Base-by-base conservation (phyloP, 2,888 invertebrate genomes). In the Salpingus planirostris region DNA sequence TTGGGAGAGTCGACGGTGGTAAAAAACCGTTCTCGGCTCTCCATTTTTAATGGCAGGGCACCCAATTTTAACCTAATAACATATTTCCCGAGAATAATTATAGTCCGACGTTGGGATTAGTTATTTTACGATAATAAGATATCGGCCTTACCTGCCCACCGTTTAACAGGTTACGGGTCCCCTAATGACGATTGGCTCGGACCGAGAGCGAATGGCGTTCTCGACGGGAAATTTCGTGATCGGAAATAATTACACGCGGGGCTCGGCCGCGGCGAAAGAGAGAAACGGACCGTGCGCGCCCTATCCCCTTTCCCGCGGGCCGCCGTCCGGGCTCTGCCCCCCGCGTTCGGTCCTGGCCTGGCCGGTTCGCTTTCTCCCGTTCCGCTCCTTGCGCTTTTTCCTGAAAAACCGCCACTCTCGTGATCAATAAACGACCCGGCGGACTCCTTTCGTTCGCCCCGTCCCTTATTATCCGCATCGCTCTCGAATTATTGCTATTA, bases 201-300 rank as follows among this genome's bases (percentile, higher is more conserved):
- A 39, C 50, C 48, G 46, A 42, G 48, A 52, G 49, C 58, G 58
- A 58, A 58, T 58, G 47, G 56, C 50, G 41, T 30, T 36, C 50
- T 49, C 47, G 51, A 45, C 50, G 48, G 51, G 52, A 52, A 55
- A 52, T 57, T 54, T 48, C 57, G 58, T 58, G 58, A 57, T 57
- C 56, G 57, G 55, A 56, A 58, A 58, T 57, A 55, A 58, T 58
- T 58, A 58, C 54, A 52, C 71, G 31, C n/a, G n/a, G n/a, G n/a
- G n/a, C n/a, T n/a, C n/a, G n/a, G n/a, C n/a, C 67, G 23, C 27
- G 11, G 21, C 14, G 23, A 29, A 33, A 29, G 26, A 29, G 33
- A 29, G 29, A 26, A 30, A 22, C 27, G 22, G 11, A 27, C 21
- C 27, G 14, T 26, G 21, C 18, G 25, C 23, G 11, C 13, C 22